Evolutionary conservation across 2,113 vertebrate species (phyloP), one percentile per base, ranked within the genome.

Genomic region (Fulmarus glacialis): DNA sequence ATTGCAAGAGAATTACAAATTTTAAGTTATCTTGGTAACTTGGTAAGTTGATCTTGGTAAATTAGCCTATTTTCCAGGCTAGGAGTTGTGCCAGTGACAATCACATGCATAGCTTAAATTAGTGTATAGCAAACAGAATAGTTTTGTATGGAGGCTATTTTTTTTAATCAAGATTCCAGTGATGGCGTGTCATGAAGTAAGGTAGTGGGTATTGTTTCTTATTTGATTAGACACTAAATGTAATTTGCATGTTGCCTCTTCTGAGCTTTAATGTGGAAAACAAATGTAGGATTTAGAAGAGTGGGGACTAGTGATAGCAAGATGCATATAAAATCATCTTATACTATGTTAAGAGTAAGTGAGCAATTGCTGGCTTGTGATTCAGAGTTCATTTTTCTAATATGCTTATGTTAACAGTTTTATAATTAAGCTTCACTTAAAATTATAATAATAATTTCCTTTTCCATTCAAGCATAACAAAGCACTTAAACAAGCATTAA

Each of bases 361-460:
- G n/a, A 92, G 45, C 50, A 79, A 64, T 40, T 75, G 74, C 71
- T 93, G 88, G 48, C 82, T 93, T 77, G 52, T 0, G 0, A 78
- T 87, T 63, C 67, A 70, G 71, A 94, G 62, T 56, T 77, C 45
- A 73, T 89, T 92, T 92, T 93, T 71, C 88, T 97, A 86, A 86
- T 93, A 60, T 0, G 67, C 67, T 80, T 96, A 74, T 93, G 72
- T 88, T 94, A 93, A 93, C 82, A 84, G 63, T 90, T 95, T 95
- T 90, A 88, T 91, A 96, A 90, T 96, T 93, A 96, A 92, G 45
- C 38, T 90, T 90, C 58, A 67, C 64, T 94, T 94, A 94, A 94
- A 96, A 92, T 92, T 90, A 42, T 70, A 62, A 66, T 52, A 73
- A 93, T 50, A 78, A 96, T 96, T 93, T 93, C 83, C 83, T 88